Conservation (phyloP, 2,888 invertebrate genomes). For the Portevinia maculata region DNA sequence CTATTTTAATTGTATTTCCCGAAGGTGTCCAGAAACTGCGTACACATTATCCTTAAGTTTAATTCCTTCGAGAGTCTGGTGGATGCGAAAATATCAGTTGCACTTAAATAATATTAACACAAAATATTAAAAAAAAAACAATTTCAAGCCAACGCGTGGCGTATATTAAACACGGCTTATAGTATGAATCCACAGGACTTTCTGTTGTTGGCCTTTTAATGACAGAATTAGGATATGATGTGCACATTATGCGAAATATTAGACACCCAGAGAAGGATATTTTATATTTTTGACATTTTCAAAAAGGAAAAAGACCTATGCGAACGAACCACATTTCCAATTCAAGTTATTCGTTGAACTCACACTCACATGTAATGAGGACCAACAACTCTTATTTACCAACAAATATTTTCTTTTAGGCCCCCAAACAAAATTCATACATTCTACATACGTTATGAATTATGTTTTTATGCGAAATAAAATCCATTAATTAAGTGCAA, state of each 20-base stretch:
- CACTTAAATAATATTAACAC: slow-evolving; percentile 56
- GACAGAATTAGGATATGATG: neutral
- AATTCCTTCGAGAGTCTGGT: slow-evolving; percentile 33
- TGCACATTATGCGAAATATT: too few species aligned
- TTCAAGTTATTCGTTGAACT: too few species aligned
- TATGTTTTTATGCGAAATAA: slow-evolving; percentile 37
- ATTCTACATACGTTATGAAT: neutral
- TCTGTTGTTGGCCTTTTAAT: neutral
- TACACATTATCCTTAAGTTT: slow-evolving; percentile 32
- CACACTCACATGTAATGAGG: neutral
- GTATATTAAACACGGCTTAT: slow-evolving; percentile 46
- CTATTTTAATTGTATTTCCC: slow-evolving; percentile 64
- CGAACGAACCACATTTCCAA: too few species aligned
- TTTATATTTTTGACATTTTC: too few species aligned
- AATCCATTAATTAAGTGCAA: slow-evolving; percentile 47
- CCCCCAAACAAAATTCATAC: neutral
- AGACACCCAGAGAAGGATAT: too few species aligned
- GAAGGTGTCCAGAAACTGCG: slow-evolving; percentile 49
- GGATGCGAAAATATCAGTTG: slow-evolving; percentile 62
- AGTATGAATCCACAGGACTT: slow-evolving; percentile 2
- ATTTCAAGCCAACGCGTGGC: slow-evolving; percentile 48
- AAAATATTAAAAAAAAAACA: slow-evolving; percentile 19
- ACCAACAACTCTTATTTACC: neutral
- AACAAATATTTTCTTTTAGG: slow-evolving; percentile 2
- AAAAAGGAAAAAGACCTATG: too few species aligned